Percentiles rank a stretch among this genome's conserved stretches.
These are phyloP conservation scores for Odobenus rosmarus DNA, from an alignment of 2,113 vertebrate species.

Conservation along the genomic window DNA sequence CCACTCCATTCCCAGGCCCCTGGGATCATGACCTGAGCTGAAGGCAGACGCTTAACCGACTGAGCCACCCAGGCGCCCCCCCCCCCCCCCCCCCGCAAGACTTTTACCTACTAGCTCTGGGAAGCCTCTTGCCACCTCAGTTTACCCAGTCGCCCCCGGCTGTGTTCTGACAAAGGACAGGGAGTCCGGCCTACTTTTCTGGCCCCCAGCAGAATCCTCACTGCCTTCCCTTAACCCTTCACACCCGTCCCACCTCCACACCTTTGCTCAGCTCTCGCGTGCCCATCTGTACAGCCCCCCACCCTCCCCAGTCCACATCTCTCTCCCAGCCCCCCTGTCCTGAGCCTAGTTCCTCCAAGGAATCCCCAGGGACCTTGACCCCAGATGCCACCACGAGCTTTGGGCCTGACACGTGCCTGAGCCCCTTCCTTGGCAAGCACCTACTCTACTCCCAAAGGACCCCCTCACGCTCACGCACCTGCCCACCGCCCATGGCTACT, in stretches of 20 bases:
- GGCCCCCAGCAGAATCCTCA: not conserved
- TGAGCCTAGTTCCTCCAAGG: not conserved
- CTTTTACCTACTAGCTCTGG: not conserved
- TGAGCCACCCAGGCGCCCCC: not conserved
- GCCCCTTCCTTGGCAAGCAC: not conserved
- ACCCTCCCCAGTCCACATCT: too few relatives aligned
- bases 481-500: rapidly evolving
- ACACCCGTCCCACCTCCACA: not conserved
- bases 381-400: not conserved
- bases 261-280: not conserved
- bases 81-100: not conserved
- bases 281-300: rapidly evolving
- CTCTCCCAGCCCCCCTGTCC: not conserved
- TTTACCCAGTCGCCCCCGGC: not conserved
- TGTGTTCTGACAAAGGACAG: not conserved
- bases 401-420: not conserved
- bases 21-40: not conserved
- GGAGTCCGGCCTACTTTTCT: not conserved
- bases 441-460: not conserved
- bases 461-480: not conserved
- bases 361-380: not conserved
- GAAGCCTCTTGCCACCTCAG: conserved; percentile 5
- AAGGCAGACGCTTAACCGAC: not conserved
- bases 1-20: not conserved
- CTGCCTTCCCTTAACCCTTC: rapidly evolving